Evolutionary conservation across 2,797 vertebrate genomes (phyloP).

Genomic region (Neomorphus geoffroyi): DNA sequence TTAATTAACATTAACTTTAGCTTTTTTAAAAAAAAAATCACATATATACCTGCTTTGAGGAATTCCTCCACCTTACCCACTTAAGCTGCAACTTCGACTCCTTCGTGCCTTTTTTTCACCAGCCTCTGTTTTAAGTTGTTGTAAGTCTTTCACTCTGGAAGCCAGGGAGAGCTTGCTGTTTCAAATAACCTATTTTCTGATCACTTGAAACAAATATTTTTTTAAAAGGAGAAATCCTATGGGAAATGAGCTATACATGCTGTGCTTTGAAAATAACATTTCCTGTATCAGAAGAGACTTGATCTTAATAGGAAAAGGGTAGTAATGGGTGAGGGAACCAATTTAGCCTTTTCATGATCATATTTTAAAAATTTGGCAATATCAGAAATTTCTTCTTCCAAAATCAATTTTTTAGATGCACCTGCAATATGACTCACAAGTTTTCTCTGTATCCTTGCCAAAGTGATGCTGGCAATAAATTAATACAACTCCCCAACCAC

Average conservation of each 20-base stretch:
- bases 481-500: background rate
- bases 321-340: background rate
- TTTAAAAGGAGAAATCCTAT: background rate
- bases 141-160: background rate
- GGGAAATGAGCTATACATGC: background rate
- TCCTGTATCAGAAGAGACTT: background rate
- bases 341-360: background rate
- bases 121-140: background rate
- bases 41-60: no score
- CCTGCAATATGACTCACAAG: background rate
- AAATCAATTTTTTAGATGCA: background rate
- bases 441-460: background rate
- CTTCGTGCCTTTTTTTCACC: background rate
- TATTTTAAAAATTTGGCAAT: background rate
- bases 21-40: no score
- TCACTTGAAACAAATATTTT: background rate
- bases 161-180: background rate
- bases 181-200: background rate
- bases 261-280: background rate
- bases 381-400: background rate
- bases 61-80: no score
- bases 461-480: background rate
- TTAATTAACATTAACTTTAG: no score
- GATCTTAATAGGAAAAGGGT: background rate
- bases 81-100: no score